These are phyloP conservation scores for Rhinogobio ventralis DNA, from an alignment of 2,797 vertebrate genomes.

Conservation along the genomic window DNA sequence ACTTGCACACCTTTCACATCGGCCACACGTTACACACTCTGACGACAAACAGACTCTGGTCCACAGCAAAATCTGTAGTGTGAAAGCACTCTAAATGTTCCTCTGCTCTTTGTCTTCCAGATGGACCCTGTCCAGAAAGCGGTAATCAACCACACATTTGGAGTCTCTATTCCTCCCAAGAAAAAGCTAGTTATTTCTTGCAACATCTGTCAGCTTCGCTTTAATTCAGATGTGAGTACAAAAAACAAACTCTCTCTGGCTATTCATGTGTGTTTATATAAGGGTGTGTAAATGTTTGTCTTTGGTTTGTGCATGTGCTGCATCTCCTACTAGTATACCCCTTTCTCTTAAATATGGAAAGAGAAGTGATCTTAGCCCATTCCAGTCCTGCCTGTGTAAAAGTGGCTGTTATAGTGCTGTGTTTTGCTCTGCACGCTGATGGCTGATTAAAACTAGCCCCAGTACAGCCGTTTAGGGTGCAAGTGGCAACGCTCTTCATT, in stretches of 20 bases:
- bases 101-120: slow-evolving; percentile 75
- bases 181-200: slow-evolving; percentile 97
- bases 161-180: slow-evolving; percentile 91
- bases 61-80: neutral
- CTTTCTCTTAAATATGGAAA: slow-evolving; percentile 14
- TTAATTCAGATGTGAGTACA: slow-evolving; percentile 96
- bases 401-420: slow-evolving; percentile 19
- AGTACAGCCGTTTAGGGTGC: slow-evolving; percentile 36
- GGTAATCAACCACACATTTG: slow-evolving; percentile 98
- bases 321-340: slow-evolving; percentile 7
- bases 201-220: slow-evolving; percentile 94
- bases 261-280: slow-evolving; percentile 26
- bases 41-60: slow-evolving; percentile 4
- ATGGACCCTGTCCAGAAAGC: slow-evolving; percentile 99
- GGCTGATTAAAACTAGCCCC: slow-evolving; percentile 41
- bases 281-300: slow-evolving; percentile 33
- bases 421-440: slow-evolving; percentile 11
- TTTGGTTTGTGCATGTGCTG: slow-evolving; percentile 31
- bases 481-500: slow-evolving; percentile 39
- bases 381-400: neutral
- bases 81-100: slow-evolving; percentile 33
- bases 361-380: slow-evolving; percentile 36
- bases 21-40: neutral
- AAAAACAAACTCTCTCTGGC: slow-evolving; percentile 23
- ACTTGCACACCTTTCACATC: neutral